Evolutionary conservation across 2,888 invertebrate genomes (phyloP).

Genomic region (Drosophila aldrichi): DNA sequence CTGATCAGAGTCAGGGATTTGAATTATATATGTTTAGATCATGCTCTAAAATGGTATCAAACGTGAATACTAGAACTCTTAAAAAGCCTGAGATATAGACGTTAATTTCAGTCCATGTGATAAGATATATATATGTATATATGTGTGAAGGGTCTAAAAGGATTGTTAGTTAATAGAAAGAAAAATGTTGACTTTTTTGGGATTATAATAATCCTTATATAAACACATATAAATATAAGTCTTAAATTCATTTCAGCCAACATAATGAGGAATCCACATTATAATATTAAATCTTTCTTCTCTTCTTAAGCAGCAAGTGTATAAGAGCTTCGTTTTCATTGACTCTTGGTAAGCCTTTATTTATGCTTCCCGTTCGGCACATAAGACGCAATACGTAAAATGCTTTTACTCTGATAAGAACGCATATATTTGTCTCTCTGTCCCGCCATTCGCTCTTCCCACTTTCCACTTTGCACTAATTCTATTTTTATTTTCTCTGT

Average conservation of each 20-base stretch:
- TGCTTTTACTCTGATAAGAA: constrained; percentile 36
- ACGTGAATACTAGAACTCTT: too few species aligned
- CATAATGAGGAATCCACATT: too few species aligned
- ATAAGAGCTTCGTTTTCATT: neutral
- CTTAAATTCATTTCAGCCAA: too few species aligned
- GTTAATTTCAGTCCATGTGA: too few species aligned
- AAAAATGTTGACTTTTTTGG: neutral
- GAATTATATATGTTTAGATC: too few species aligned
- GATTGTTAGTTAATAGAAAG: neutral
- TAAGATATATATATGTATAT: too few species aligned
- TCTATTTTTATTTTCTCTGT: constrained; percentile 38
- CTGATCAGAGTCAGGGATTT: too few species aligned
- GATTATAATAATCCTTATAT: neutral
- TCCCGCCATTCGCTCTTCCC: neutral
- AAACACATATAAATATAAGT: neutral
- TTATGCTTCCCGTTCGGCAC: neutral
- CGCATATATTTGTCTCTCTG: neutral
- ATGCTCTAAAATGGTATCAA: too few species aligned
- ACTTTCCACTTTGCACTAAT: constrained; percentile 30
- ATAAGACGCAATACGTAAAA: constrained; percentile 10
- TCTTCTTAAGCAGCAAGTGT: neutral
- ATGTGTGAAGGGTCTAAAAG: too few species aligned
- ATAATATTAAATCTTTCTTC: too few species aligned
- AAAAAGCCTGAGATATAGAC: too few species aligned
- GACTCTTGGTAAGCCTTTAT: neutral